Percentiles rank a stretch among this genome's conserved stretches.
Conservation (phyloP, 2,797 vertebrate genomes). For the Centroberyx gerrardi region DNA sequence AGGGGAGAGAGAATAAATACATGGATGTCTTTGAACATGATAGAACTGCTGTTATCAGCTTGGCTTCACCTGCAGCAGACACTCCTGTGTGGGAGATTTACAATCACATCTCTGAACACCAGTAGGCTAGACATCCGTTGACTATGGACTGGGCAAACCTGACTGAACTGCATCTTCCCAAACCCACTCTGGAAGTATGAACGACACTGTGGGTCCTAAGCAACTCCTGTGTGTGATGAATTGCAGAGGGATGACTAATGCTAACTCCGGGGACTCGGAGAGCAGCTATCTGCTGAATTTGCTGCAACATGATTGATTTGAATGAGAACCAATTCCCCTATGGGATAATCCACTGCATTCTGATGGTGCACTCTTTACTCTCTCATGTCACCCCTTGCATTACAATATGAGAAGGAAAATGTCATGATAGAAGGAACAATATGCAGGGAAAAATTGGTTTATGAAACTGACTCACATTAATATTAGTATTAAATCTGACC, state of each 20-base stretch:
- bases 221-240: constrained; percentile 19
- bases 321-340: constrained; percentile 45
- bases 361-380: constrained; percentile 28
- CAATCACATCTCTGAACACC: background rate
- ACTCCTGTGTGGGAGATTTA: constrained; percentile 12
- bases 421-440: background rate
- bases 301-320: constrained; percentile 50
- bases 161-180: background rate
- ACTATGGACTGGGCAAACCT: background rate
- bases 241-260: constrained; percentile 32
- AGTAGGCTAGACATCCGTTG: background rate
- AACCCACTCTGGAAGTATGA: background rate
- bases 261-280: constrained; percentile 21
- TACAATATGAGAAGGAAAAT: constrained; percentile 14
- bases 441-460: constrained; percentile 3
- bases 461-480: constrained; percentile 4
- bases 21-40: constrained; percentile 53
- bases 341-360: constrained; percentile 41
- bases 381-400: constrained; percentile 29
- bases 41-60: constrained; percentile 36
- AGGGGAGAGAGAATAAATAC: constrained; percentile 72
- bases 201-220: constrained; percentile 1
- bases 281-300: constrained; percentile 39
- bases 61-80: constrained; percentile 18
- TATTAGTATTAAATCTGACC: background rate